phyloP scores from a whole-genome alignment of 2,888 invertebrate species.

The Thelaira solivaga region DNA sequence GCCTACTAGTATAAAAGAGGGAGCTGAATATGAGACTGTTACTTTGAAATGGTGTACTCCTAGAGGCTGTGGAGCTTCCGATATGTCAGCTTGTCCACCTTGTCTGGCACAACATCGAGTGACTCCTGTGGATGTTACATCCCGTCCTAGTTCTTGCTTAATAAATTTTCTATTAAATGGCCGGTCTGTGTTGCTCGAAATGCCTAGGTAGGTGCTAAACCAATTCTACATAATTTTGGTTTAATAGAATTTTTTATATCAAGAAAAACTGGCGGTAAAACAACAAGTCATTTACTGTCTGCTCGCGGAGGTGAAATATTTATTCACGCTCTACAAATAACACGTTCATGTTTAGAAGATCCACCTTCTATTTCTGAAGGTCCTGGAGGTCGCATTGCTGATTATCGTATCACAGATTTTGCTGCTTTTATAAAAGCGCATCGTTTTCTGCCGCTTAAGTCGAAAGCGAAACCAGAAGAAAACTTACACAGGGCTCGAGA shows the following conservation, averaged over 20 bases:
- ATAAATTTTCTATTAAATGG: conserved; percentile 98
- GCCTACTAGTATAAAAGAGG: conserved; percentile 83
- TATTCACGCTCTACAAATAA: conserved; percentile 92
- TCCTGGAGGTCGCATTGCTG: conserved; percentile 94
- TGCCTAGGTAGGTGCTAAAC: conserved; percentile 80
- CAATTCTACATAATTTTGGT: neutral
- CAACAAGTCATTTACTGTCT: conserved; percentile 93
- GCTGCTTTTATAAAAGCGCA: conserved; percentile 92
- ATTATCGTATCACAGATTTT: conserved; percentile 91
- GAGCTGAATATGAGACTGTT: conserved; percentile 86
- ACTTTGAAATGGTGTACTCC: conserved; percentile 99
- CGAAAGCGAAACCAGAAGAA: conserved; percentile 72
- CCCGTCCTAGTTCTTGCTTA: conserved; percentile 96
- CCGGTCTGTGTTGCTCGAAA: conserved; percentile 93
- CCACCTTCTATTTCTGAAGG: conserved; percentile 97
- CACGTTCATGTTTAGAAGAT: conserved; percentile 92
- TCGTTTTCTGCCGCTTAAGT: conserved; percentile 85
- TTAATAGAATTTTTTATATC: conserved; percentile 15
- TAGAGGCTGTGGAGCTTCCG: conserved; percentile 88
- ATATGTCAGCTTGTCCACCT: conserved; percentile 89
- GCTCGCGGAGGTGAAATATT: conserved; percentile 97
- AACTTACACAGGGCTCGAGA: conserved; percentile 82
- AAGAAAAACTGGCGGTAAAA: conserved; percentile 88
- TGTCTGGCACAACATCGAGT: conserved; percentile 92
- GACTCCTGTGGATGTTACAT: conserved; percentile 97